Evolutionary conservation across 2,888 invertebrate genomes (phyloP).

Genomic region (Epinotia bilunana): DNA sequence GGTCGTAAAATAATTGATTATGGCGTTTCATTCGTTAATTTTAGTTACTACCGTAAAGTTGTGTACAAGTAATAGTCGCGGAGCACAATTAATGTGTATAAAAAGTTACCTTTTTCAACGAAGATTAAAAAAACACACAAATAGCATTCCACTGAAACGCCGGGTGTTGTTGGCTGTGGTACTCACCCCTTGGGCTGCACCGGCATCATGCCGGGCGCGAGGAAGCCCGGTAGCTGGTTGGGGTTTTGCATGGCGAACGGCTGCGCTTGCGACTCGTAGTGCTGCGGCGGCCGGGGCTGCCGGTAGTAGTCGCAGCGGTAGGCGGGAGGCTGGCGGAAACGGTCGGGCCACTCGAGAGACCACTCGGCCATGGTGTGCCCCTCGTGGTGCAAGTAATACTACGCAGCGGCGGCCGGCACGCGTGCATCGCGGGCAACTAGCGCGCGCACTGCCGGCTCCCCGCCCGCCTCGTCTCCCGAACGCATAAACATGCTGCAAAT

Average conservation of each 20-base stretch:
- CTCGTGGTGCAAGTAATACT: constrained; percentile 52
- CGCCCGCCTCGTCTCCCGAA: constrained; percentile 63
- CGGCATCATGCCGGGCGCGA: constrained; percentile 44
- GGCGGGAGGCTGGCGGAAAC: constrained; percentile 52
- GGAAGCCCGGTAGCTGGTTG: constrained; percentile 48
- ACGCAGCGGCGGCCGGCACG: constrained; percentile 59
- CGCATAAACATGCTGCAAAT: constrained; percentile 77
- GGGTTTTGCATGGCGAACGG: constrained; percentile 45
- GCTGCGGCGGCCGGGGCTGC: constrained; percentile 45
- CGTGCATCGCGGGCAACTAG: constrained; percentile 71
- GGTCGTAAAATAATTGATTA: constrained; percentile 7
- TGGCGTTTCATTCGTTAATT: background rate
- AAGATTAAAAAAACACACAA: background rate
- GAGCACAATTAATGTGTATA: background rate
- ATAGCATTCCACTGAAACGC: background rate
- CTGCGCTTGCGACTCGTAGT: constrained; percentile 49
- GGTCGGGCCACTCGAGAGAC: constrained; percentile 60
- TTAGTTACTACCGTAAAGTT: constrained; percentile 1
- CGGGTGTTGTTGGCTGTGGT: background rate
- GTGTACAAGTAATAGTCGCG: background rate
- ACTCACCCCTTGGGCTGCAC: constrained; percentile 50
- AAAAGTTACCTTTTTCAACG: background rate
- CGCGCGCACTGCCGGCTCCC: constrained; percentile 68
- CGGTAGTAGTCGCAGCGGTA: constrained; percentile 48
- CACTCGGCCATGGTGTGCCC: constrained; percentile 63